phyloP scores from a whole-genome alignment of 2,797 vertebrate species.

The Anabas testudineus region DNA sequence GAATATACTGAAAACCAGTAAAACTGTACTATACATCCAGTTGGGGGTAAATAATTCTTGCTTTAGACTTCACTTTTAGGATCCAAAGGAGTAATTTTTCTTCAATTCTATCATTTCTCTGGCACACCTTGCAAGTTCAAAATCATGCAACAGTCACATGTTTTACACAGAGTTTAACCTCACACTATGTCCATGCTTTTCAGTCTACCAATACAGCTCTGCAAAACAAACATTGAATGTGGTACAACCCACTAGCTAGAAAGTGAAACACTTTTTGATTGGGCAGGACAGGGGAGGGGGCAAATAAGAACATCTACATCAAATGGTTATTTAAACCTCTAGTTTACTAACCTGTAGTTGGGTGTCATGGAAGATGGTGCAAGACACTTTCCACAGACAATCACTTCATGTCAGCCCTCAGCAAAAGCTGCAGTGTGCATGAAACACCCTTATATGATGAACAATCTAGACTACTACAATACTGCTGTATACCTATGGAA shows the following conservation, averaged over 20 bases:
- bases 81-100: conserved; percentile 19
- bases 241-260: conserved; percentile 68
- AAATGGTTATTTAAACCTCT: conserved; percentile 47
- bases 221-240: conserved; percentile 60
- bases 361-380: conserved; percentile 51
- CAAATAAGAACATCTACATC: conserved; percentile 56
- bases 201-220: conserved; percentile 62
- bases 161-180: conserved; percentile 74
- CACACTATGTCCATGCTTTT: conserved; percentile 79
- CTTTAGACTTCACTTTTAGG: background rate
- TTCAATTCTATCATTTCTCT: conserved; percentile 42
- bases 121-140: conserved; percentile 65
- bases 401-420: conserved; percentile 57
- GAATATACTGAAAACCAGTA: conserved; percentile 11
- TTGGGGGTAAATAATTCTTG: conserved; percentile 17
- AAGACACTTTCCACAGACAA: conserved; percentile 57
- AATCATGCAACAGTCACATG: conserved; percentile 80
- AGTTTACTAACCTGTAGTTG: conserved; percentile 54
- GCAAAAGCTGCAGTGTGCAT: conserved; percentile 48
- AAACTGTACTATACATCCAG: conserved; percentile 34
- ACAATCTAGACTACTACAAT: conserved; percentile 81
- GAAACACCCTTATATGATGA: conserved; percentile 59
- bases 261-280: conserved; percentile 62
- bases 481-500: conserved; percentile 81
- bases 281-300: background rate